Percentiles rank a stretch among this genome's conserved stretches.
Evolutionary conservation across 2,797 vertebrate genomes (phyloP).

Genomic region (Chelon auratus): DNA sequence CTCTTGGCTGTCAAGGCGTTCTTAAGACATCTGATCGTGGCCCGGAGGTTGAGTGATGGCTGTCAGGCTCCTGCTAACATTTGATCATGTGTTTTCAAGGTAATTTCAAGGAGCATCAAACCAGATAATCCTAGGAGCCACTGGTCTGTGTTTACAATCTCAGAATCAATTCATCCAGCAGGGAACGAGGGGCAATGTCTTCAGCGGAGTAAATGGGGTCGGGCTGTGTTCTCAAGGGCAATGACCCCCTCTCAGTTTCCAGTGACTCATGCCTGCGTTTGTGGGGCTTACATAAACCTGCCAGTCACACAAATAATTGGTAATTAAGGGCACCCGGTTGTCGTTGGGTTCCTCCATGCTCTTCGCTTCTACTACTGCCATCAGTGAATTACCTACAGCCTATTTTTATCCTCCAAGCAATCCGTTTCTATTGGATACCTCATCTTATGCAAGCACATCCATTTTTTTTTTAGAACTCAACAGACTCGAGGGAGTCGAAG

Average conservation of each 20-base stretch:
- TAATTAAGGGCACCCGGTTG: constrained; percentile 53
- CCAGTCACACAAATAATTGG: constrained; percentile 56
- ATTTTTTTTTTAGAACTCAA: constrained; percentile 29
- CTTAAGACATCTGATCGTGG: not conserved
- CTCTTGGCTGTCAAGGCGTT: not conserved
- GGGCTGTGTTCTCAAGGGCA: constrained; percentile 15
- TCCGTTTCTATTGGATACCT: constrained; percentile 71
- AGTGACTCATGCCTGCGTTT: constrained; percentile 58
- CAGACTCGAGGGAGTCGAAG: constrained; percentile 20
- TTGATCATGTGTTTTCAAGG: constrained; percentile 25
- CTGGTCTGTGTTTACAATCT: constrained; percentile 35
- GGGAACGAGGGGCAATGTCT: constrained; percentile 8
- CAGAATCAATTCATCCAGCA: constrained; percentile 38
- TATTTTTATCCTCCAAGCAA: constrained; percentile 74
- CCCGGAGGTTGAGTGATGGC: constrained; percentile 6
- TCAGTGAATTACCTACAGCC: constrained; percentile 59
- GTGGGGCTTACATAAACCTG: constrained; percentile 62
- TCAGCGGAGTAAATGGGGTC: not conserved
- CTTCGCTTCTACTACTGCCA: constrained; percentile 20
- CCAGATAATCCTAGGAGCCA: constrained; percentile 14
- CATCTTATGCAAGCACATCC: constrained; percentile 51
- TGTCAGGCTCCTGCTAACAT: constrained; percentile 21
- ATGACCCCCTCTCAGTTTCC: constrained; percentile 17
- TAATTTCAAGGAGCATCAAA: constrained; percentile 28
- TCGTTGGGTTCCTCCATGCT: constrained; percentile 8